These are phyloP conservation scores for Echeneis naucrates DNA, from an alignment of 2,797 vertebrate genomes.

Conservation along the genomic window DNA sequence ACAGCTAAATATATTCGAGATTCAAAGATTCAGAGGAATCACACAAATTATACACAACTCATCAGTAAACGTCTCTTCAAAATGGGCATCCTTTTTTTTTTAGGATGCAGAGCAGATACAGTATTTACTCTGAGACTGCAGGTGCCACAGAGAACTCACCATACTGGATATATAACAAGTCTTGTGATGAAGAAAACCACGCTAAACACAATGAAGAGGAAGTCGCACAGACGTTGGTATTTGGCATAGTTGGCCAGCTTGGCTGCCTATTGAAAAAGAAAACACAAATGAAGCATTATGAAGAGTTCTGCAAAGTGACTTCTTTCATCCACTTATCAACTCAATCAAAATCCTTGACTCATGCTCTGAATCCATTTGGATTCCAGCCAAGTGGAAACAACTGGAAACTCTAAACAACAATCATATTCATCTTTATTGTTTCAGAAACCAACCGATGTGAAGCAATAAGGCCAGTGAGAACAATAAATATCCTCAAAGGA, in stretches of 20 bases:
- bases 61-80: too few relatives aligned
- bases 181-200: constrained; percentile 92
- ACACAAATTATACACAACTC: background rate
- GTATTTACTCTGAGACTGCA: background rate
- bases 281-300: constrained; percentile 20
- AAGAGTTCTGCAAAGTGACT: background rate
- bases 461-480: constrained; percentile 6
- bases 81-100: background rate
- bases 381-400: constrained; percentile 19
- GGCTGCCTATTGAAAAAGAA: constrained; percentile 86
- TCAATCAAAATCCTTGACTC: background rate
- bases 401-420: constrained; percentile 17
- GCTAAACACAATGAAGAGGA: constrained; percentile 92
- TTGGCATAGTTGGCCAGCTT: constrained; percentile 98
- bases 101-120: background rate
- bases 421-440: constrained; percentile 21
- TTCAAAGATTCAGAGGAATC: background rate
- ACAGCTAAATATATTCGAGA: background rate
- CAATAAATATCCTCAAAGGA: constrained; percentile 18
- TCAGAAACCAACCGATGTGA: background rate
- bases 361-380: constrained; percentile 3
- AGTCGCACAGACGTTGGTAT: constrained; percentile 93
- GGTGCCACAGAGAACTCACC: constrained; percentile 68
- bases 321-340: background rate
- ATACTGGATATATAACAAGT: constrained; percentile 88